Conservation (phyloP, 2,113 vertebrate species). For the Lethenteron camtschaticum region DNA sequence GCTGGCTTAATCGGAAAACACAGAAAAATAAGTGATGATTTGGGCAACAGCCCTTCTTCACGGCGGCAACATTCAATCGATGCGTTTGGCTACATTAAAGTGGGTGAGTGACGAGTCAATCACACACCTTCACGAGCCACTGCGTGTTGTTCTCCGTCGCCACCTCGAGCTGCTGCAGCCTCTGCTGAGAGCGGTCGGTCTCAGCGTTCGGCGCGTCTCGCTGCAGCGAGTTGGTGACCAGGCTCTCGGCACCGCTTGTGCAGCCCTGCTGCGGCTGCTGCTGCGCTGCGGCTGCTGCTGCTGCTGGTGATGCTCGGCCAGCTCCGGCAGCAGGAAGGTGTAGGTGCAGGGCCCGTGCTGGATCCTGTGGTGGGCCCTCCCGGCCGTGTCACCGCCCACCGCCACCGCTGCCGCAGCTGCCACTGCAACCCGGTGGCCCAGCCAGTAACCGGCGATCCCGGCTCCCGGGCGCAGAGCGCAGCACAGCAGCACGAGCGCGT, state of each 20-base stretch:
- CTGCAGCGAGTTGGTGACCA: conserved; percentile 15
- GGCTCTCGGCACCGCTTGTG: conserved; percentile 3
- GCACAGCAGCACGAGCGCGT: no score
- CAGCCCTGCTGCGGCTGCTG: conserved; percentile 30
- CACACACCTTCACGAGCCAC: conserved; percentile 91
- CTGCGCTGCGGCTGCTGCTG: conserved; percentile 5
- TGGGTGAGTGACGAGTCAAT: no score
- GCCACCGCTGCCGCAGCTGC: no score
- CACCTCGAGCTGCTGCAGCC: conserved; percentile 87
- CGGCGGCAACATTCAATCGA: no score
- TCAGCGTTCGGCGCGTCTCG: conserved; percentile 31
- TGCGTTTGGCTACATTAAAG: no score
- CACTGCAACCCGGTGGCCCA: no score
- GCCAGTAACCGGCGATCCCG: no score
- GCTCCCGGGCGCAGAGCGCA: no score
- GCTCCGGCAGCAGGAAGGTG: conserved; percentile 74
- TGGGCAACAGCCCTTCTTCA: no score
- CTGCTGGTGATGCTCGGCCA: conserved; percentile 31
- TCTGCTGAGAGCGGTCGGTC: conserved; percentile 63
- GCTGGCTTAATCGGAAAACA: no score
- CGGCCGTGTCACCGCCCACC: conserved; percentile 20
- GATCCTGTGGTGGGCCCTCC: conserved; percentile 19
- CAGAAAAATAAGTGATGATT: no score
- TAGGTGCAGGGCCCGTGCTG: conserved; percentile 85
- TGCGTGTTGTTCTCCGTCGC: conserved; percentile 97